Conservation (phyloP, 2,797 vertebrate species). For the Lagocephalus sceleratus region DNA sequence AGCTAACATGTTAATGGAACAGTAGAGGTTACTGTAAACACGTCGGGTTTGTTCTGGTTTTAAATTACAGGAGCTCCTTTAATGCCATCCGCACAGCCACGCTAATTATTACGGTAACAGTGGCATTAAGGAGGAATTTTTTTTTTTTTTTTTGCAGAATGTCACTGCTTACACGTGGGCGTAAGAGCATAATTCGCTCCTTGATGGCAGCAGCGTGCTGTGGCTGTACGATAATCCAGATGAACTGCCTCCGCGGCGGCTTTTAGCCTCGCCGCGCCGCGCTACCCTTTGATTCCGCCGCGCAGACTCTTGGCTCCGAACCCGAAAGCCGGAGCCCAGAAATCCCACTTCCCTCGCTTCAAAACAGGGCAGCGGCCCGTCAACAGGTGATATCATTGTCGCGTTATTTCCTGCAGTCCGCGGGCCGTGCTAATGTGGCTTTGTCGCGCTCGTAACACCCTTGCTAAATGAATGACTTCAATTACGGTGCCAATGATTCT, state of each 20-base stretch:
- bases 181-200: slow-evolving; percentile 47
- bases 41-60: too few species aligned
- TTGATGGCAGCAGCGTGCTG: slow-evolving; percentile 38
- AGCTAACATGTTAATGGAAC: too few species aligned
- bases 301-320: slow-evolving; percentile 48
- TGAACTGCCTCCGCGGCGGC: slow-evolving; percentile 32
- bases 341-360: slow-evolving; percentile 42
- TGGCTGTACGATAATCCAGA: slow-evolving; percentile 45
- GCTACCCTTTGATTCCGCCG: slow-evolving; percentile 51
- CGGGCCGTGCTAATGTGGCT: slow-evolving; percentile 44
- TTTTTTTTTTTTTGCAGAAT: background rate
- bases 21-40: too few species aligned
- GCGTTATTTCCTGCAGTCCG: slow-evolving; percentile 46
- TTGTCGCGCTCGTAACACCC: slow-evolving; percentile 51
- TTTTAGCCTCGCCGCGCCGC: slow-evolving; percentile 36
- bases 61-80: too few species aligned
- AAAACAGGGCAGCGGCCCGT: slow-evolving; percentile 44
- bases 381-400: slow-evolving; percentile 65
- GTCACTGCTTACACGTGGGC: slow-evolving; percentile 39
- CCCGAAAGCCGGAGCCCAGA: slow-evolving; percentile 35
- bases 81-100: too few species aligned
- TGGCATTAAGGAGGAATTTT: slow-evolving; percentile 31
- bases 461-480: slow-evolving; percentile 54
- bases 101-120: slow-evolving; percentile 4
- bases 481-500: slow-evolving; percentile 41